These are phyloP conservation scores for Delphinus delphis DNA, from an alignment of 2,113 vertebrate genomes.

Conservation along the genomic window DNA sequence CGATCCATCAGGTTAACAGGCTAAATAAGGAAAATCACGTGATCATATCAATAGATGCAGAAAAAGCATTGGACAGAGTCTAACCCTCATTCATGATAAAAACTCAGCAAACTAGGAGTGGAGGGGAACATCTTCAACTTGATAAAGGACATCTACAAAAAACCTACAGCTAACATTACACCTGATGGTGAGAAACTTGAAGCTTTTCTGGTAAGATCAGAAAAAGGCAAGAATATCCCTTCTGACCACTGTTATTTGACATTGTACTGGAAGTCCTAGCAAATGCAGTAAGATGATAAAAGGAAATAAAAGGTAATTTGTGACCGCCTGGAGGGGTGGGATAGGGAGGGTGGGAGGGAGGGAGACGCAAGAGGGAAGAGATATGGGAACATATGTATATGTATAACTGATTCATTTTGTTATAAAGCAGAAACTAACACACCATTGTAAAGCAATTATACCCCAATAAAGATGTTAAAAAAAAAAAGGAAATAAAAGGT, in stretches of 20 bases:
- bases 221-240: neutral
- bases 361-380: too few species aligned
- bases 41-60: neutral
- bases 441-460: too few species aligned
- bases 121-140: neutral
- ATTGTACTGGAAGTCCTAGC: neutral
- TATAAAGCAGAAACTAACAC: too few species aligned
- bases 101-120: neutral
- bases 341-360: too few species aligned
- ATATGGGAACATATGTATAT: too few species aligned
- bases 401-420: too few species aligned
- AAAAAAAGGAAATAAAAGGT: neutral
- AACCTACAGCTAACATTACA: neutral
- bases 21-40: neutral
- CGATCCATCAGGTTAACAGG: neutral
- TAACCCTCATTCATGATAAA: neutral
- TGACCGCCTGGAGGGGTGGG: too few species aligned
- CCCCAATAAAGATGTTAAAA: too few species aligned
- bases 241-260: neutral
- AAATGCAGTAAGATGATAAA: neutral
- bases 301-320: neutral
- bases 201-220: neutral
- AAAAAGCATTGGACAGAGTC: neutral
- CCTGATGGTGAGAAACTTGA: neutral
- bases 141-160: neutral